Base-by-base conservation (phyloP, 2,888 invertebrate species). In the Hydrotaea diabolus region DNA sequence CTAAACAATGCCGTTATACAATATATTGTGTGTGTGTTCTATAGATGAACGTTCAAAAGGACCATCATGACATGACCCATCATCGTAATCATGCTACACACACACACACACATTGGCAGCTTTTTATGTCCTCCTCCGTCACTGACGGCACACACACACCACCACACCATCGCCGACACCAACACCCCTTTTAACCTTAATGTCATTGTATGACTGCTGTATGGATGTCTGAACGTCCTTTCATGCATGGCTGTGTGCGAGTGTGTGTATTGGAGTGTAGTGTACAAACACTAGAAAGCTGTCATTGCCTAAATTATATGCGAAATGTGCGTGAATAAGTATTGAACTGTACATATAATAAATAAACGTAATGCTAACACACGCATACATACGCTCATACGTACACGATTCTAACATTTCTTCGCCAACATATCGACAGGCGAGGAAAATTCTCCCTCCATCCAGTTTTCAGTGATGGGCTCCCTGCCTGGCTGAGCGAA, bases 251-350 rank as follows among this genome's bases (percentile, higher is more conserved):
- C 7, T 79, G 69, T 71, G 72, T 82, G 73, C 78, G 85, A 49
- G 26, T 73, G 57, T 78, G 39, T 2, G 43, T n/a, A n/a, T n/a
- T n/a, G n/a, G n/a, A n/a, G n/a, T 75, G 39, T 77, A 79, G 81
- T 69, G 69, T 79, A 73, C 46, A 79, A 85, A 76, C 81, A 81
- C 78, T 81, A 85, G 84, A 81, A 79, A 85, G 83, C 83, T 86
- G 83, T 85, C 85, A 85, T 82, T 85, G 85, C 85, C 80, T 84
- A 89, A 91, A 90, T 90, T 90, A 90, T 90, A 88, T 90, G 89
- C 90, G 86, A 87, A 85, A 85, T 88, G 87, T 90, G 88, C 85
- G 85, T 86, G 84, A 82, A 86, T 80, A 84, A 77, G 80, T 78
- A 83, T 83, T 83, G 85, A 82, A 80, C 82, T 55, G 66, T 55